Conservation (phyloP, 2,113 vertebrate genomes). For the Brienomyrus brachyistius region DNA sequence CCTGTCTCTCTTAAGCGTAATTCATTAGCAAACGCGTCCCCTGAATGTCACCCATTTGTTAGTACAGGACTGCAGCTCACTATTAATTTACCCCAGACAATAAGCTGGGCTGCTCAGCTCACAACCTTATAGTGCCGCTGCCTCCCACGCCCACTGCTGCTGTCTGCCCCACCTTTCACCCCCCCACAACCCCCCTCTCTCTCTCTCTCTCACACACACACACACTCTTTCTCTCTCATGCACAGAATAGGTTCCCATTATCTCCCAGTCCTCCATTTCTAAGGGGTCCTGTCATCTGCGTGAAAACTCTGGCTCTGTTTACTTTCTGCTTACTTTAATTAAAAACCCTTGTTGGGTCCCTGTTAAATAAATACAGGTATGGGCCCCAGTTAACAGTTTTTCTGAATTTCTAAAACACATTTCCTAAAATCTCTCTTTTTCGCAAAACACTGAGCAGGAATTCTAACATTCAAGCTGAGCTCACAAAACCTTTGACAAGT, state of each 20-base stretch:
- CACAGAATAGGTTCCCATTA: background rate
- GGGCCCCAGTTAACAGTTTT: background rate
- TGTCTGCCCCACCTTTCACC: background rate
- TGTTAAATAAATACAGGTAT: background rate
- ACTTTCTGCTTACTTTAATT: background rate
- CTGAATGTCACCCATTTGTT: background rate
- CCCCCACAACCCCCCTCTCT: background rate
- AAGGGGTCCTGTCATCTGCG: background rate
- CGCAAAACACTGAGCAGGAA: too few species aligned
- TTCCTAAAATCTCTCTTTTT: too few species aligned
- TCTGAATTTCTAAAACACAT: too few species aligned
- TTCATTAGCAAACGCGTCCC: background rate
- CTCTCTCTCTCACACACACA: background rate
- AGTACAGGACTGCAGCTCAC: background rate
- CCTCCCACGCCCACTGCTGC: background rate
- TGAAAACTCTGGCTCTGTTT: background rate
- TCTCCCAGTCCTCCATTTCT: background rate
- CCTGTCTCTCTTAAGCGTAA: background rate
- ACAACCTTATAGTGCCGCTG: background rate
- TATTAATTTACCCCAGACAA: background rate
- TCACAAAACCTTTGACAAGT: too few species aligned
- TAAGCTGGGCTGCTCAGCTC: background rate
- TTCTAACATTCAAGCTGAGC: too few species aligned
- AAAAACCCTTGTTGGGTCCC: background rate
- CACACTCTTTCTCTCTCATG: background rate